Evolutionary conservation across 2,113 vertebrate genomes (phyloP).

Genomic region (Hydrolagus affinis): DNA sequence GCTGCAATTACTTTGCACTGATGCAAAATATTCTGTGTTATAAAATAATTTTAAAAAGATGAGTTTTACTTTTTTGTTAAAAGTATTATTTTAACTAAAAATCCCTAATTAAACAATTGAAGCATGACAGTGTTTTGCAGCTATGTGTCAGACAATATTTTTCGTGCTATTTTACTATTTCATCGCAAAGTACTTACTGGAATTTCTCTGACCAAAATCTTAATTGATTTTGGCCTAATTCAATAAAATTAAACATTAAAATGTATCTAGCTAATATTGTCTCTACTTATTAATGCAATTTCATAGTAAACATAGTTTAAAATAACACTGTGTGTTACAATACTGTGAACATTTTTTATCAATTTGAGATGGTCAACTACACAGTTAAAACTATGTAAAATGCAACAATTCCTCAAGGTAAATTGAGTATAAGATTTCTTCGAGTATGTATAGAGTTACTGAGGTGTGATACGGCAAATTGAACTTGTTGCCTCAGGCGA

Average conservation of each 20-base stretch:
- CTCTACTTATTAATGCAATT: neutral
- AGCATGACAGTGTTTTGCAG: no score
- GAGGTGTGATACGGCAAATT: conserved; percentile 75
- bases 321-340: conserved; percentile 36
- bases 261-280: neutral
- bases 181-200: neutral
- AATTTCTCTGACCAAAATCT: neutral
- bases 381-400: conserved; percentile 79
- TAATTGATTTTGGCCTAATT: neutral
- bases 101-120: no score
- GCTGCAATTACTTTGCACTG: neutral
- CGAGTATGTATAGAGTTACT: conserved; percentile 68
- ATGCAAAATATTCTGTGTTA: neutral
- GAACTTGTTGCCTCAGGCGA: conserved; percentile 77
- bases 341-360: conserved; percentile 72
- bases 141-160: neutral
- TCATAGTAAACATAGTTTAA: neutral
- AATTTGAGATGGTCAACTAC: conserved; percentile 74
- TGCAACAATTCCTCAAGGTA: conserved; percentile 78
- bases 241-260: neutral
- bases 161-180: neutral
- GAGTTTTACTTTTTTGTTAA: no score
- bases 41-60: no score
- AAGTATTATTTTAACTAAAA: conserved; percentile 39
- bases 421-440: conserved; percentile 71